Base-by-base conservation (phyloP, 2,113 vertebrate genomes). In the Panthera leo region DNA sequence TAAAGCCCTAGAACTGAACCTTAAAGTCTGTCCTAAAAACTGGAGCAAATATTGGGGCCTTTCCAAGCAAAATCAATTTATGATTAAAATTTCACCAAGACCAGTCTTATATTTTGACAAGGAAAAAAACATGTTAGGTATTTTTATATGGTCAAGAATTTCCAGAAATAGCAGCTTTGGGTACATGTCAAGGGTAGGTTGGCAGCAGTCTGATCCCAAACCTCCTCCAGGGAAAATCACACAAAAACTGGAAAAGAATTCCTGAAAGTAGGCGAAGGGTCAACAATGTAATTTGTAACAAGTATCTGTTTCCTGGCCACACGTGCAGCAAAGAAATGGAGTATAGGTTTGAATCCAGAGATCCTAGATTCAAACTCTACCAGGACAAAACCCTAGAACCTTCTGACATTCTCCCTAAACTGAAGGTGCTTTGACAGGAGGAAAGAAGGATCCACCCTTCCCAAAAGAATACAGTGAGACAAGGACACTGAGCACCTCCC, bases 51-150 rank as follows among this genome's bases (percentile, higher is more conserved):
- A 97, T 91, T 96, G 97, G 93, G 95, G 78, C n/a, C 83, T 97
- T 95, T 98, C 98, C 98, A 99, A 98, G 97, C 96, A 97, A 99
- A 98, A 97, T 45, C 70, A 97, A 96, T 97, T 97, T 97, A 92
- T 96, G 93, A 98, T 98, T 98, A 98, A 97, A 92, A 98, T 98
- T 95, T 98, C 92, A 97, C 76, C 39, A 16, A 76, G 92, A 88
- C 63, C 67, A 75, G 36, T 93, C 87, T 96, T 89, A 80, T 94
- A 65, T 98, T 98, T 98, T 96, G 96, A 98, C 95, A 97, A 86
- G 95, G 97, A 45, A 96, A 95, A 98, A 96, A 86, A 84, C 23
- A 92, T 89, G 97, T 92, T 45, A 96, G 25, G 36, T 65, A 98
- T 98, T 76, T 80, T 93, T 79, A 94, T 85, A 96, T 96, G 96